Evolutionary conservation across 2,888 invertebrate species (phyloP), one percentile per base, ranked within the genome.

Genomic region (Rotaria macrura): DNA sequence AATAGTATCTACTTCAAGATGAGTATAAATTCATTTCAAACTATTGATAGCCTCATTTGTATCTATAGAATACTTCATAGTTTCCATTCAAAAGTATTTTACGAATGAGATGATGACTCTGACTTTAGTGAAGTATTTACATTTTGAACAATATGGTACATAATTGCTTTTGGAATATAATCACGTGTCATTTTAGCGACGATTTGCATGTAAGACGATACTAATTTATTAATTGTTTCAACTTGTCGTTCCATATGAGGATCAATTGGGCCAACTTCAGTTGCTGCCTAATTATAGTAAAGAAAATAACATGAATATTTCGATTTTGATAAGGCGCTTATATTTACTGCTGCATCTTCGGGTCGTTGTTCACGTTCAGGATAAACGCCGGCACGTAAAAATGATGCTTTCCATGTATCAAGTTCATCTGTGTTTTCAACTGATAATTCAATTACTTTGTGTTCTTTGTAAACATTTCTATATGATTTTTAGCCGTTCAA

Each of bases 131-230:
- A n/a, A 29, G 9, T 29, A 34, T 6, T 34, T 85, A 85, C 85
- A 85, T 97, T 94, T 91, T 98, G 98, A 88, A 99, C 97, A 90
- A 98, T 96, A 91, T 98, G 93, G 93, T 95, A 94, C 98, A 99
- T 99, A 89, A 99, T 96, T 85, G 96, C 94, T 92, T 99, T 99
- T 89, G 99, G 99, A 89, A 99, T 96, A 90, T 99, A 93, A 92
- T 99, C 99, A 85, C 97, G 93, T 87, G 97, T 97, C 43, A 98
- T 98, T 92, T 99, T 99, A 87, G 97, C 97, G 86, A 99, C 96
- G 90, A 99, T 99, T 91, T 96, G 95, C 96, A 98, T 97, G 93
- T 99, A 99, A 23, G 98, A 99, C 92, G 99, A 99, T 25, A 99
- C 99, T 89, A 99, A 93, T 92, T 99, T 99, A 86, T 99, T 94